Evolutionary conservation across 2,113 vertebrate species (phyloP).

Genomic region (Alligator sinensis): DNA sequence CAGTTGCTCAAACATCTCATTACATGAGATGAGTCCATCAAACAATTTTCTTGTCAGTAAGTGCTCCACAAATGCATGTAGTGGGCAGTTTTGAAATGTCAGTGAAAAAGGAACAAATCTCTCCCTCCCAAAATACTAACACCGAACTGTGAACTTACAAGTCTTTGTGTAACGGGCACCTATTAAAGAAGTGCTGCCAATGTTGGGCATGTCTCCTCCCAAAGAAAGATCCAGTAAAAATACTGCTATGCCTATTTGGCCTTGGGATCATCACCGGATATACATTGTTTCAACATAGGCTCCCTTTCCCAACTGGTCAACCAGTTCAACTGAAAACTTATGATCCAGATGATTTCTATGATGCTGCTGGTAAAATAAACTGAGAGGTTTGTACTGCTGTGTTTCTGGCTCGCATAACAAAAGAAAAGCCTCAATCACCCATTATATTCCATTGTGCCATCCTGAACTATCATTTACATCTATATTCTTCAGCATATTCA

Average conservation of each 20-base stretch:
- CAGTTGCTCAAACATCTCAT: slow-evolving; percentile 63
- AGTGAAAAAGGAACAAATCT: not conserved
- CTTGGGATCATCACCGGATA: slow-evolving; percentile 26
- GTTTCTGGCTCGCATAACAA: not conserved
- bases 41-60: slow-evolving; percentile 70
- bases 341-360: not conserved
- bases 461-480: not conserved
- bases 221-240: slow-evolving; percentile 31
- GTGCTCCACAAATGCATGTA: slow-evolving; percentile 55
- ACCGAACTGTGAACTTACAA: slow-evolving; percentile 35
- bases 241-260: not conserved
- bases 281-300: not conserved
- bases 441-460: not conserved
- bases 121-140: not conserved
- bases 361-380: not conserved
- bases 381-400: not conserved
- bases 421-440: not conserved
- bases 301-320: slow-evolving; percentile 38
- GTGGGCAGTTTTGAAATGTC: slow-evolving; percentile 50
- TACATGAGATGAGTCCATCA: slow-evolving; percentile 56
- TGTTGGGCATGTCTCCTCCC: slow-evolving; percentile 13
- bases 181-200: slow-evolving; percentile 31
- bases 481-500: not conserved
- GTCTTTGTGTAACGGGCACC: not conserved
- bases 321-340: slow-evolving; percentile 50